Evolutionary conservation across 2,113 vertebrate genomes (phyloP).

Genomic region (Narcine bancroftii): DNA sequence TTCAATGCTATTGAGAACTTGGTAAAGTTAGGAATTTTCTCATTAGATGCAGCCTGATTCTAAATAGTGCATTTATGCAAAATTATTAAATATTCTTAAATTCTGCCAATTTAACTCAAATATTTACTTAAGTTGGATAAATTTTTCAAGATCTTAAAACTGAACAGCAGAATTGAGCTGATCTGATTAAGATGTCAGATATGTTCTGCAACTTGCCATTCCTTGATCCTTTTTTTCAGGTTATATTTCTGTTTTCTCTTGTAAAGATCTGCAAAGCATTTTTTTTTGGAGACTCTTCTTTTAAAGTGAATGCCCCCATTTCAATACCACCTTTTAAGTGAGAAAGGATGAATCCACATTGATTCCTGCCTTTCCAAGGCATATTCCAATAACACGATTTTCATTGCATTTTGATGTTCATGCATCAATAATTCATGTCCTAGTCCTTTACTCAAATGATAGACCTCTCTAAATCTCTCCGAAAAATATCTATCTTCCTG

Average conservation of each 20-base stretch:
- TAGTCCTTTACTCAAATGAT: neutral
- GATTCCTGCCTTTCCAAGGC: neutral
- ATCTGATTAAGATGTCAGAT: neutral
- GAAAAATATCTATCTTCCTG: neutral
- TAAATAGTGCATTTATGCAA: neutral
- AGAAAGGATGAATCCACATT: neutral
- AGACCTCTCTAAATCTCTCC: neutral
- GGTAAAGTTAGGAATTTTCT: neutral
- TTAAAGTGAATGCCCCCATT: neutral
- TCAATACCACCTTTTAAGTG: neutral
- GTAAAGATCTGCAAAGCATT: neutral
- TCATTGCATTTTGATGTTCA: neutral
- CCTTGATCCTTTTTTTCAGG: neutral
- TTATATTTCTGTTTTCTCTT: neutral
- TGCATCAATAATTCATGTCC: neutral
- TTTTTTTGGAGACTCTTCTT: neutral
- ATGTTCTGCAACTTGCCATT: neutral
- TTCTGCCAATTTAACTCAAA: neutral
- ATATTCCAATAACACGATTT: neutral
- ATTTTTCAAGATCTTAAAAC: neutral
- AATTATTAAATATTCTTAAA: neutral
- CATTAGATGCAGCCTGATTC: neutral
- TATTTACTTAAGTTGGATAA: neutral
- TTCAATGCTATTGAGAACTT: neutral
- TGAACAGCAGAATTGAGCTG: neutral